A percentile compares a stretch with the other conserved stretches of the same genome.
Conservation (phyloP, 2,888 invertebrate genomes). For the Chrysotoxum bicinctum region DNA sequence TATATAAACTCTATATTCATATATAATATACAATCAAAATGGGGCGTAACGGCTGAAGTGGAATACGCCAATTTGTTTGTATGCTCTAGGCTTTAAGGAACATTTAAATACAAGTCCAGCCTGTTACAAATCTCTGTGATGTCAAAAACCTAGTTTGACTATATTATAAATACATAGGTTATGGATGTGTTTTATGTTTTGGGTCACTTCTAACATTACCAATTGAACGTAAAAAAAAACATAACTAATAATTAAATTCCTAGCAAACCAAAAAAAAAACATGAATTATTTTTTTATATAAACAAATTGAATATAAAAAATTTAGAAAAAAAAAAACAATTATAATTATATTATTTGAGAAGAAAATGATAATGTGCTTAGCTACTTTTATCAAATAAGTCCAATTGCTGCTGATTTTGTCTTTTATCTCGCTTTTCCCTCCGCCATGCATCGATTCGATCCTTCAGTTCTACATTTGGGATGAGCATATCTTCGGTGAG, state of each 20-base stretch:
- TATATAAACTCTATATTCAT: too few species aligned
- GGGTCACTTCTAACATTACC: conserved; percentile 45
- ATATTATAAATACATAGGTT: background rate
- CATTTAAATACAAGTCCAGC: too few species aligned
- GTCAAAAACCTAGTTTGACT: too few species aligned
- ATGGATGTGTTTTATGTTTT: conserved; percentile 6
- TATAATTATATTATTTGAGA: conserved; percentile 47
- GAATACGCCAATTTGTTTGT: too few species aligned
- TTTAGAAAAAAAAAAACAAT: conserved; percentile 18
- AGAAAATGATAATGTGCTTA: conserved; percentile 74
- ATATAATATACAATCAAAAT: too few species aligned
- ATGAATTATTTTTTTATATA: conserved; percentile 45
- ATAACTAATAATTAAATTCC: conserved; percentile 48
- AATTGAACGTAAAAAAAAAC: conserved; percentile 42
- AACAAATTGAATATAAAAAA: conserved; percentile 62
- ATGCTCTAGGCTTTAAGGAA: too few species aligned
- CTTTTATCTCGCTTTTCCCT: conserved; percentile 85
- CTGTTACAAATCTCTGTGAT: too few species aligned
- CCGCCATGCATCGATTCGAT: conserved; percentile 93
- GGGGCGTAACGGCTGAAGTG: too few species aligned
- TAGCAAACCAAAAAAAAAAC: conserved; percentile 49
- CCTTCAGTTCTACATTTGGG: conserved; percentile 93
- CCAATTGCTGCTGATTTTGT: conserved; percentile 76
- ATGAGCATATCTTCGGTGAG: conserved; percentile 96
- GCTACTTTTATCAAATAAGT: conserved; percentile 78